Percentiles rank a stretch among this genome's conserved stretches.
These are phyloP conservation scores for Probosciger aterrimus DNA, from an alignment of 2,113 vertebrate species.

Conservation along the genomic window DNA sequence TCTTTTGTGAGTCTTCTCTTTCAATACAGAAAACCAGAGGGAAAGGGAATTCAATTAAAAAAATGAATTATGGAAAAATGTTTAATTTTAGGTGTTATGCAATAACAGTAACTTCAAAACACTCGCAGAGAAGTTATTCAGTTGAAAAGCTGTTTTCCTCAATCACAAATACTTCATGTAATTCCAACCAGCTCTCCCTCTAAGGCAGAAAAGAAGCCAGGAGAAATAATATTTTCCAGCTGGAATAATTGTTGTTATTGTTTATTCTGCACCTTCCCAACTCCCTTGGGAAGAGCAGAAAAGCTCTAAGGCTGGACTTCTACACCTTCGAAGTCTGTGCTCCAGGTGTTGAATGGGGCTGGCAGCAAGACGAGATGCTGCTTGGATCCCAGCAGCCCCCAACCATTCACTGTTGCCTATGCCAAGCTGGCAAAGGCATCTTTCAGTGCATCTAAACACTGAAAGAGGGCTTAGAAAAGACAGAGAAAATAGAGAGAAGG, in stretches of 20 bases:
- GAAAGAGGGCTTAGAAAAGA: neutral
- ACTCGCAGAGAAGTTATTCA: neutral
- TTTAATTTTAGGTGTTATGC: slow-evolving; percentile 42
- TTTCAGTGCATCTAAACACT: neutral
- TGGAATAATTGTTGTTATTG: neutral
- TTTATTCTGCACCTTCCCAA: neutral
- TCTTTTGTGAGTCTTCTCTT: neutral
- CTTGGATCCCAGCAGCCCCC: neutral
- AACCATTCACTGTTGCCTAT: neutral
- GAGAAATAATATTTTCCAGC: slow-evolving; percentile 17
- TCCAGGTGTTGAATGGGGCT: neutral
- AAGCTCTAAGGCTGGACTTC: neutral
- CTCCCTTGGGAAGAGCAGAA: neutral
- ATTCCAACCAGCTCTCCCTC: slow-evolving; percentile 15
- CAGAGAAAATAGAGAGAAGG: neutral
- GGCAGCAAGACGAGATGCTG: neutral
- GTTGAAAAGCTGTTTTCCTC: slow-evolving; percentile 20
- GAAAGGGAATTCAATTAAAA: neutral
- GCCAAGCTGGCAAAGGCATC: neutral
- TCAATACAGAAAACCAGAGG: neutral
- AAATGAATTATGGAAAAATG: neutral
- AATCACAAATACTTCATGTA: neutral
- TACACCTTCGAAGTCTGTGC: neutral
- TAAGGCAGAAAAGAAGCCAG: slow-evolving; percentile 1
- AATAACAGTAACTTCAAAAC: slow-evolving; percentile 21